phyloP scores from a whole-genome alignment of 2,888 invertebrate species.

The Rapana venosa region DNA sequence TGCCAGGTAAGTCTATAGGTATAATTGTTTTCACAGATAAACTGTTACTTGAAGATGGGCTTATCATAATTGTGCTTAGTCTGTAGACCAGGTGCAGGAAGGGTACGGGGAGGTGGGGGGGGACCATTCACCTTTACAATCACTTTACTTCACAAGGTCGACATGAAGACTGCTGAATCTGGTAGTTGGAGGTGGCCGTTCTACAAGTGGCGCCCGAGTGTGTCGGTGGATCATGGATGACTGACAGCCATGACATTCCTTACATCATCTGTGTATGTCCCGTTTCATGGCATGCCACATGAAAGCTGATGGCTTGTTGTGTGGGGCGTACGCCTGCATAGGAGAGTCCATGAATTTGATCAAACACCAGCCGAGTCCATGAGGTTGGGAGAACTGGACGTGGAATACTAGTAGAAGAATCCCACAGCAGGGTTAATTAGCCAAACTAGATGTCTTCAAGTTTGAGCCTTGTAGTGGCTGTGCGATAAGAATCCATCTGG shows the following conservation, averaged over 20 bases:
- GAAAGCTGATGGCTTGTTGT: constrained; percentile 41
- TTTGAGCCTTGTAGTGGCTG: constrained; percentile 34
- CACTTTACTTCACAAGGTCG: constrained; percentile 9
- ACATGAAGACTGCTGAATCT: constrained; percentile 40
- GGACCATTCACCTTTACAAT: no score
- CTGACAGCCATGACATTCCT: constrained; percentile 14
- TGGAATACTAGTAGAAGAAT: constrained; percentile 23
- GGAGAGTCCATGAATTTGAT: constrained; percentile 40
- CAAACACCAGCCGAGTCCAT: constrained; percentile 36
- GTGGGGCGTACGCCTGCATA: constrained; percentile 37
- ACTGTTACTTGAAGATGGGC: no score
- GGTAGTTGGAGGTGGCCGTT: constrained; percentile 18
- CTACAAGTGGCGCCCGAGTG: constrained; percentile 38
- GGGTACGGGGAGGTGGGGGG: no score
- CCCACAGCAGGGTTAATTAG: constrained; percentile 27
- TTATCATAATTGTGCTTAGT: no score
- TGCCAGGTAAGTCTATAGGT: no score
- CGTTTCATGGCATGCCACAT: constrained; percentile 45
- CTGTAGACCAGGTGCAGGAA: no score
- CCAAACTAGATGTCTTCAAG: constrained; percentile 37
- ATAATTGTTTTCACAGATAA: no score
- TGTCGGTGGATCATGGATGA: constrained; percentile 36
- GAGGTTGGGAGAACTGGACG: constrained; percentile 34
- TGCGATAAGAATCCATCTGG: constrained; percentile 41
- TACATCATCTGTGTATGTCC: constrained; percentile 38